Base-by-base conservation (phyloP, 1,140 invertebrate genomes). In the Galendromus occidentalis region DNA sequence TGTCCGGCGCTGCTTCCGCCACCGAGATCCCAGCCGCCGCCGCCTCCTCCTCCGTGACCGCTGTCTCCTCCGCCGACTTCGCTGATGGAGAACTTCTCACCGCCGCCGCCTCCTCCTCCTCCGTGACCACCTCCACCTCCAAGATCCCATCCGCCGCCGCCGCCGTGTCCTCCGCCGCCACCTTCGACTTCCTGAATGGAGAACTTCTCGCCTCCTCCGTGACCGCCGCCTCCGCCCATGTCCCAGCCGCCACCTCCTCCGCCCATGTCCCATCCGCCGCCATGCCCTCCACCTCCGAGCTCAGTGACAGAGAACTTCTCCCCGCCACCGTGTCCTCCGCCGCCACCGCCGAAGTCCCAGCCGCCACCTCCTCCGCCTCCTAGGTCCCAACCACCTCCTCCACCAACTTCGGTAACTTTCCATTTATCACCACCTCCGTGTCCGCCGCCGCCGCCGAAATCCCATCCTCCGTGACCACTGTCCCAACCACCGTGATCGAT, bases 91-190 rank as follows among this genome's bases (percentile, higher is more conserved):
- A 39, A 39, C 9, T 39, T 39, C 33, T 39, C 33, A 9, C 51
- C 25, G 2, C 22, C 51, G 4, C 45, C 51, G 2, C 51, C 51
- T 17, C 51, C 51, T n/a, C 51, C 66, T 33, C 64, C 44, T 25
- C 65, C 42, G 9, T 65, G 65, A 55, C 68, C 69, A 9, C 69
- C 69, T 20, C 69, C 64, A 63, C 66, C 67, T 14, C 65, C 66
- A 18, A 45, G 42, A 9, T 59, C 51, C 51, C 51, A 59, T 18
- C 51, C 51, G 9, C 51, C 51, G 9, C 67, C 64, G 17, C 68
- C 69, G 44, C 67, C 65, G 25, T 66, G 65, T n/a, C 66, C 65
- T 25, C 44, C 47, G 22, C 29, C 64, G n/a, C 47, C 69, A 67
- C 55, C 67, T n/a, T 22, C 22, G 2, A 59, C 33, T 59, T 59